Conservation (phyloP, 2,797 vertebrate genomes). For the Mionectes olivaceus region DNA sequence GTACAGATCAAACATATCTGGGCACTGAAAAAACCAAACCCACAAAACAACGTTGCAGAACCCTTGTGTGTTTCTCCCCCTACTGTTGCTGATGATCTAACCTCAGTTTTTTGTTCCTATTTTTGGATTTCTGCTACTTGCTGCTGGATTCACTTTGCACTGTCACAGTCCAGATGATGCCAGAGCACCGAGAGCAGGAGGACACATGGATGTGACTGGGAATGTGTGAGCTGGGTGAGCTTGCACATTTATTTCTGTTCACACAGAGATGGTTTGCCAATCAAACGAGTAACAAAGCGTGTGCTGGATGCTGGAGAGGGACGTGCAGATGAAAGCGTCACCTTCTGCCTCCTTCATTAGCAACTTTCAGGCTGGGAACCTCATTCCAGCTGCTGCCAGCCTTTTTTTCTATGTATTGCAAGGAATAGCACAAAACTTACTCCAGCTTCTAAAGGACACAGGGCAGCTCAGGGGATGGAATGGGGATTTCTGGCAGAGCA, state of each 20-base stretch:
- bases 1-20: neutral
- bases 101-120: neutral
- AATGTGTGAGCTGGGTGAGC: neutral
- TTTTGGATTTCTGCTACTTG: neutral
- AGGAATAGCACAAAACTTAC: neutral
- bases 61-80: neutral
- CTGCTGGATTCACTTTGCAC: neutral
- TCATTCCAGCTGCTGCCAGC: neutral
- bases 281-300: neutral
- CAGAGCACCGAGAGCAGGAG: neutral
- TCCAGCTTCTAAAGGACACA: neutral
- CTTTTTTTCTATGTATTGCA: neutral
- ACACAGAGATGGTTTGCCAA: neutral
- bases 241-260: constrained; percentile 21
- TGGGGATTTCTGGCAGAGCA: neutral
- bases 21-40: neutral
- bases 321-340: neutral
- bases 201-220: neutral
- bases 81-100: neutral
- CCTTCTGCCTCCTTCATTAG: constrained; percentile 19
- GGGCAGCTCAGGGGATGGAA: neutral
- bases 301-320: neutral
- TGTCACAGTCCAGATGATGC: neutral
- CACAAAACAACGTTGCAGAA: neutral
- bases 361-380: neutral